phyloP scores from a whole-genome alignment of 2,888 invertebrate species.

The Agrotis puta region DNA sequence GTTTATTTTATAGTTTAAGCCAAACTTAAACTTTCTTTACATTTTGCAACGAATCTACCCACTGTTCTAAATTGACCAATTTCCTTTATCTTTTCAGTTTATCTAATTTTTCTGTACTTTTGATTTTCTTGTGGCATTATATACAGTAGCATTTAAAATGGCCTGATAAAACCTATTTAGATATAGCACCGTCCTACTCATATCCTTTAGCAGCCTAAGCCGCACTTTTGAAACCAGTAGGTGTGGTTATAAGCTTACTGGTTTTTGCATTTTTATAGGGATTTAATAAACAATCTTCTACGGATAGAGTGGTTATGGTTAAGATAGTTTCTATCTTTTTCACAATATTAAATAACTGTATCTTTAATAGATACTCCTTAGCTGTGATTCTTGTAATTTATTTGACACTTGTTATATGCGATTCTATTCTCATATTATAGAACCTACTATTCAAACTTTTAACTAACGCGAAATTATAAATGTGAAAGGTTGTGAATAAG shows the following conservation, averaged over 20 bases:
- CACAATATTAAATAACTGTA: slow-evolving; percentile 9
- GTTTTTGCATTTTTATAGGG: slow-evolving; percentile 5
- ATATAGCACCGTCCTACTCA: slow-evolving; percentile 35
- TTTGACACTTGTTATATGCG: not conserved
- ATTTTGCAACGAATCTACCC: no score
- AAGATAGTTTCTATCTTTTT: not conserved
- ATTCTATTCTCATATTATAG: not conserved
- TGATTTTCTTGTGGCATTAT: not conserved
- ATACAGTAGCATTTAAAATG: slow-evolving; percentile 22
- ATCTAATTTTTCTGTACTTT: not conserved
- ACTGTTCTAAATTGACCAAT: no score
- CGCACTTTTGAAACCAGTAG: slow-evolving; percentile 13
- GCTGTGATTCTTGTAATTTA: not conserved
- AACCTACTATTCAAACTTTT: not conserved
- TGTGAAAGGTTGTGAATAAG: no score
- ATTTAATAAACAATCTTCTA: slow-evolving; percentile 16
- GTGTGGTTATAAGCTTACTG: slow-evolving; percentile 15
- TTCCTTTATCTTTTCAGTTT: no score
- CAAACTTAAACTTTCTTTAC: no score
- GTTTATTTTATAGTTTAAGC: no score
- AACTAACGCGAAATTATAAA: no score
- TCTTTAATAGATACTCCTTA: not conserved
- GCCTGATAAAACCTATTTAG: not conserved
- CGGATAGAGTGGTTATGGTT: not conserved
- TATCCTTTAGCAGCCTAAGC: slow-evolving; percentile 31